Percentiles rank a stretch among this genome's conserved stretches.
Conservation (phyloP, 2,797 vertebrate species). For the Tangara arthus region DNA sequence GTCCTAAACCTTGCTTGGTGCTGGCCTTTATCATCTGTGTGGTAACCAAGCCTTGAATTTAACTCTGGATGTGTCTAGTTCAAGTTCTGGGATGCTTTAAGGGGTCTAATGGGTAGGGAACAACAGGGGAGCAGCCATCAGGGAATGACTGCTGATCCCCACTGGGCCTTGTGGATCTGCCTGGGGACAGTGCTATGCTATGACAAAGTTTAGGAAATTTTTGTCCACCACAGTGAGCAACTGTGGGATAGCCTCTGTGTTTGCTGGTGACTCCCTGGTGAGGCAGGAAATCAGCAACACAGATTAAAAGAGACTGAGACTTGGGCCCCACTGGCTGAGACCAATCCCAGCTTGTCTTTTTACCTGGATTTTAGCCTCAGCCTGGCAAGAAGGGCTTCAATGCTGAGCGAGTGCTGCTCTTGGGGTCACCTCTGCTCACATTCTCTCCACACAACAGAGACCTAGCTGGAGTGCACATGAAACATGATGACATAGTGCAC, state of each 20-base stretch:
- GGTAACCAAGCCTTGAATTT: background rate
- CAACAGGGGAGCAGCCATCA: background rate
- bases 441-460: background rate
- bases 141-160: background rate
- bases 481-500: background rate
- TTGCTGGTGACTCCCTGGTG: background rate
- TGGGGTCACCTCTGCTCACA: background rate
- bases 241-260: background rate
- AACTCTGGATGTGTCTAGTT: background rate
- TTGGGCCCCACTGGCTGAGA: background rate
- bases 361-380: background rate
- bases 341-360: background rate
- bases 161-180: background rate
- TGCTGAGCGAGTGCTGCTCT: fast-evolving
- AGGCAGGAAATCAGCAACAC: background rate
- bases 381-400: background rate
- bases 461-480: background rate
- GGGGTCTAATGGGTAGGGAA: background rate
- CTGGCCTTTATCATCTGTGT: background rate
- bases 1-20: background rate
- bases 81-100: background rate
- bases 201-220: background rate
- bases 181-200: background rate
- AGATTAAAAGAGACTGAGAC: background rate
- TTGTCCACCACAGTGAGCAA: background rate